phyloP scores from a whole-genome alignment of 2,888 invertebrate species.

The Daptonema setosum region DNA sequence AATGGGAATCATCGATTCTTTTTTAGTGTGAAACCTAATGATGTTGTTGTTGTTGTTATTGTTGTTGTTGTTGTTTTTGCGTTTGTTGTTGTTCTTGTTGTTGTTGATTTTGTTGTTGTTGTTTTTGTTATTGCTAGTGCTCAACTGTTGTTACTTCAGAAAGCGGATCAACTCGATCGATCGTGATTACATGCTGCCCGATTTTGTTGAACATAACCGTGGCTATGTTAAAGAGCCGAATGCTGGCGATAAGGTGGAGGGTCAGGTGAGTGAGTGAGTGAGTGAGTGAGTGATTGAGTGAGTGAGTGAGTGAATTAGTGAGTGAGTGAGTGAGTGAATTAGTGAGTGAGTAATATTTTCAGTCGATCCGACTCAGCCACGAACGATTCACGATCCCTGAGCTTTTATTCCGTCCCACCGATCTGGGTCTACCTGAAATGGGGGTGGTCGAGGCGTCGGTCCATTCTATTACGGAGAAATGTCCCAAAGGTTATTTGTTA shows the following conservation, averaged over 20 bases:
- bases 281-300: no score
- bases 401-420: conserved; percentile 73
- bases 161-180: conserved; percentile 38
- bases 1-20: no score
- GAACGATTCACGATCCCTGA: conserved; percentile 86
- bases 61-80: background rate
- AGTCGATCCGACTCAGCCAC: conserved; percentile 64
- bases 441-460: conserved; percentile 74
- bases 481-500: conserved; percentile 37
- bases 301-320: no score
- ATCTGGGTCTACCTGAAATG: conserved; percentile 70
- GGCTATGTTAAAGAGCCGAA: conserved; percentile 33
- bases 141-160: background rate
- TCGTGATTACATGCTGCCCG: conserved; percentile 77
- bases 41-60: no score
- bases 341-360: no score
- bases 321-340: no score
- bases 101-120: background rate
- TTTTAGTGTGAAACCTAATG: no score
- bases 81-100: background rate
- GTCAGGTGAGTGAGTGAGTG: no score
- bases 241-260: background rate
- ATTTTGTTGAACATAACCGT: conserved; percentile 66
- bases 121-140: background rate
- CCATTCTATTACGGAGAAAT: conserved; percentile 47